Conservation (phyloP, 37 sponge, comb jelly and placozoan genomes). For the Cladorhizidae sp. region DNA sequence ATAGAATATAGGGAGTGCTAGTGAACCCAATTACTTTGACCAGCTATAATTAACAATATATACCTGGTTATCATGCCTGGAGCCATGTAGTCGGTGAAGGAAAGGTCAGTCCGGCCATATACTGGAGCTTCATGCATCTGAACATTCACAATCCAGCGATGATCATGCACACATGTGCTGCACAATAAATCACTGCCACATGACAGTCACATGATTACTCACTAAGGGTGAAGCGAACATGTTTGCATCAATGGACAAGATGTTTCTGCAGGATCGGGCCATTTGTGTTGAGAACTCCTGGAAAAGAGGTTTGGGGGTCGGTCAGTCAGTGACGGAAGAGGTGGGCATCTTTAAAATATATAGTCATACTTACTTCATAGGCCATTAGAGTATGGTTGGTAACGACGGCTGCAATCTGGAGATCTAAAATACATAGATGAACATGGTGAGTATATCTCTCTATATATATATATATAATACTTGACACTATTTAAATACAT, state of each 20-base stretch:
- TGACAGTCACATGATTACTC: neutral
- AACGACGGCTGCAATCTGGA: constrained; percentile 47
- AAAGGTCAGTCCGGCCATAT: constrained; percentile 60
- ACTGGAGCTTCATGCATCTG: constrained; percentile 63
- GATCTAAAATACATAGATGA: constrained; percentile 24
- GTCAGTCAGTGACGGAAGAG: neutral
- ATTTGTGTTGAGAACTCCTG: constrained; percentile 3
- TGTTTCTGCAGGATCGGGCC: neutral
- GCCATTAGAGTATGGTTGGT: constrained; percentile 33
- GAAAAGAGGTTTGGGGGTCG: neutral
- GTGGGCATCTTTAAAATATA: neutral
- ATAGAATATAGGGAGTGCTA: too few species aligned
- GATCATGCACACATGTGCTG: neutral
- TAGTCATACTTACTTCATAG: constrained; percentile 32
- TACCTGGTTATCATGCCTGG: constrained; percentile 83
- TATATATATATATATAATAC: too few species aligned
- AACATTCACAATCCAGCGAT: neutral
- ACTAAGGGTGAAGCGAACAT: constrained; percentile 26
- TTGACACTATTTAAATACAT: too few species aligned
- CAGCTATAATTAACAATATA: neutral
- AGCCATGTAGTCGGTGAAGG: constrained; percentile 82
- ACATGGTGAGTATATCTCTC: too few species aligned
- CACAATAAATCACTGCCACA: neutral
- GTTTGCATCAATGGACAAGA: neutral
- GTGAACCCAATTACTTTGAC: too few species aligned